Evolutionary conservation across 2,113 vertebrate species (phyloP).

Genomic region (Arenaria interpres): DNA sequence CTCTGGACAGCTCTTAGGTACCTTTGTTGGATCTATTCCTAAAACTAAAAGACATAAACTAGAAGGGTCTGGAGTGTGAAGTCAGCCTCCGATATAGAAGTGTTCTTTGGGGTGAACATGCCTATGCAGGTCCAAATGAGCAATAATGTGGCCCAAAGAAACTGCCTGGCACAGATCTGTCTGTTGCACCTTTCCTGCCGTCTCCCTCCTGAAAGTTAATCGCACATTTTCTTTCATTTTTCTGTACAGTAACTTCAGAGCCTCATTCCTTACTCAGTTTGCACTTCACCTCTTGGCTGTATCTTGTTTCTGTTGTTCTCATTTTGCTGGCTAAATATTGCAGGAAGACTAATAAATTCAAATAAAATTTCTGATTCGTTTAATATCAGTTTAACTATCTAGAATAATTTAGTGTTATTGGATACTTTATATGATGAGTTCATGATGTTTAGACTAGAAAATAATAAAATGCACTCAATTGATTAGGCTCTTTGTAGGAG

Average conservation of each 20-base stretch:
- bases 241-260: background rate
- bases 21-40: background rate
- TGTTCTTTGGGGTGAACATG: background rate
- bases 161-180: background rate
- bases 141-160: background rate
- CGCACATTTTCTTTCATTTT: background rate
- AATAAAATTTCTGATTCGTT: constrained; percentile 74
- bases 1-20: background rate
- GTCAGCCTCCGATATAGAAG: background rate
- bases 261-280: background rate
- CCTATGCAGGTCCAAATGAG: background rate
- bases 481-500: constrained; percentile 77
- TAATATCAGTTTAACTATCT: constrained; percentile 70
- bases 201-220: background rate
- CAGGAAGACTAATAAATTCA: constrained; percentile 67
- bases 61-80: background rate
- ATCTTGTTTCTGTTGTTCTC: constrained; percentile 63
- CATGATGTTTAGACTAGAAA: constrained; percentile 74
- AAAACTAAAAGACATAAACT: background rate
- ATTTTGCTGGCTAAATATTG: constrained; percentile 70
- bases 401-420: constrained; percentile 74
- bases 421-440: constrained; percentile 71
- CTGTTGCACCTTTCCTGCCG: background rate
- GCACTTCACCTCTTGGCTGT: background rate
- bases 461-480: constrained; percentile 77